These are phyloP conservation scores for Sialia sialis DNA, from an alignment of 2,113 vertebrate species.

Conservation along the genomic window DNA sequence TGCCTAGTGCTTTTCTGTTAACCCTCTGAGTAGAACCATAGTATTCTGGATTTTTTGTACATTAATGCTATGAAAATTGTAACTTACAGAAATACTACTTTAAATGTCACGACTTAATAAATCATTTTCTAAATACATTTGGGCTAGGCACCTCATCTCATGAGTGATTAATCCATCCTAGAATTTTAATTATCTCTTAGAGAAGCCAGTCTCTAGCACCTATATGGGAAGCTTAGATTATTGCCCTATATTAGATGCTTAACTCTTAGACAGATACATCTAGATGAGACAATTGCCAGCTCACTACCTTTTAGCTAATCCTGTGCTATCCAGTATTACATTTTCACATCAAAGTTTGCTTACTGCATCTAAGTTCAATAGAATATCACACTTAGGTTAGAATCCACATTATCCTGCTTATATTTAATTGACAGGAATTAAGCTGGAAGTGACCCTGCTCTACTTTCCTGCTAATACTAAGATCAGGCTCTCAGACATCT, in stretches of 20 bases:
- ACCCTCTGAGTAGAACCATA: conserved; percentile 65
- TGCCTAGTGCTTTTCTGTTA: conserved; percentile 77
- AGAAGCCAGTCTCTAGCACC: conserved; percentile 19
- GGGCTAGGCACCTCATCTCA: neutral
- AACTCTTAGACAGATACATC: neutral
- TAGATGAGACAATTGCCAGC: neutral
- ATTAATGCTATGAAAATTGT: conserved; percentile 27
- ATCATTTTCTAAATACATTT: conserved; percentile 29
- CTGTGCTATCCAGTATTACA: neutral
- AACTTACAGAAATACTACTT: conserved; percentile 30
- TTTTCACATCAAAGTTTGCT: conserved; percentile 2
- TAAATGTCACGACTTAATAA: conserved; percentile 18
- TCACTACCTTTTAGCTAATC: neutral
- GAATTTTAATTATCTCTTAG: neutral
- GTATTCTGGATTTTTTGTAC: conserved; percentile 49
- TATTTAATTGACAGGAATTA: neutral
- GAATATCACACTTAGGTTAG: conserved; percentile 21
- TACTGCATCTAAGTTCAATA: neutral
- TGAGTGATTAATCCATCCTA: neutral
- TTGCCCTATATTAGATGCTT: neutral
- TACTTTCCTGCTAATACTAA: neutral
- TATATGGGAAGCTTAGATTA: neutral
- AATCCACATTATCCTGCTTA: neutral
- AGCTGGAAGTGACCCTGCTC: neutral
- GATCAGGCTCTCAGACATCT: neutral